phyloP scores from a whole-genome alignment of 2,888 invertebrate species.

The Agrotis ipsilon region DNA sequence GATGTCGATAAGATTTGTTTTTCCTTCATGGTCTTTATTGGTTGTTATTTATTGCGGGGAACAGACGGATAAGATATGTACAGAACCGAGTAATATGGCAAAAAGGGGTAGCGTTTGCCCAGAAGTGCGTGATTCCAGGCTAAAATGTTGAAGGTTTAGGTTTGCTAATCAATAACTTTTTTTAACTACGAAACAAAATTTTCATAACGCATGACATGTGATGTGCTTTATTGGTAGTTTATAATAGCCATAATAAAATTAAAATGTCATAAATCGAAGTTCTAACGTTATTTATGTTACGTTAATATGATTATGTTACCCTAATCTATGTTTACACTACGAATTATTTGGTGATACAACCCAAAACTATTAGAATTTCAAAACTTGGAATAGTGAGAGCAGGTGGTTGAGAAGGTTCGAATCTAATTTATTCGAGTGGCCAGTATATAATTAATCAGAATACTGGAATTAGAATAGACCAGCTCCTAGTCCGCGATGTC shows the following conservation, averaged over 20 bases:
- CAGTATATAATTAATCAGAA: constrained; percentile 66
- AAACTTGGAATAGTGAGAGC: background rate
- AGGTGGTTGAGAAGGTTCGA: background rate
- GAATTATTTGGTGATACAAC: background rate
- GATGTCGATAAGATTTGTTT: background rate
- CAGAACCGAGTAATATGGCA: no score
- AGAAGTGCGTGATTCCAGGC: no score
- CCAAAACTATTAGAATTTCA: background rate
- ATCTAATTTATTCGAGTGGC: constrained; percentile 56
- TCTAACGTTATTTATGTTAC: background rate
- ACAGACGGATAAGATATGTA: no score
- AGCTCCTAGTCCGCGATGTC: no score
- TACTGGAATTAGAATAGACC: background rate
- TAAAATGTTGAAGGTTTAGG: no score
- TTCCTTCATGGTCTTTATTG: no score
- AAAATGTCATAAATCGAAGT: constrained; percentile 11
- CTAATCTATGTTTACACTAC: background rate
- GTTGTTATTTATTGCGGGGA: no score
- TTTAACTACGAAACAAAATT: no score
- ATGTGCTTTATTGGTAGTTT: background rate
- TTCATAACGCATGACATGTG: background rate
- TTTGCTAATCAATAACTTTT: no score
- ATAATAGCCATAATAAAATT: background rate
- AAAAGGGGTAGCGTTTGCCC: no score
- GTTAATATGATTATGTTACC: background rate